Base-by-base conservation (phyloP, 2,797 vertebrate genomes). In the Discoglossus pictus region DNA sequence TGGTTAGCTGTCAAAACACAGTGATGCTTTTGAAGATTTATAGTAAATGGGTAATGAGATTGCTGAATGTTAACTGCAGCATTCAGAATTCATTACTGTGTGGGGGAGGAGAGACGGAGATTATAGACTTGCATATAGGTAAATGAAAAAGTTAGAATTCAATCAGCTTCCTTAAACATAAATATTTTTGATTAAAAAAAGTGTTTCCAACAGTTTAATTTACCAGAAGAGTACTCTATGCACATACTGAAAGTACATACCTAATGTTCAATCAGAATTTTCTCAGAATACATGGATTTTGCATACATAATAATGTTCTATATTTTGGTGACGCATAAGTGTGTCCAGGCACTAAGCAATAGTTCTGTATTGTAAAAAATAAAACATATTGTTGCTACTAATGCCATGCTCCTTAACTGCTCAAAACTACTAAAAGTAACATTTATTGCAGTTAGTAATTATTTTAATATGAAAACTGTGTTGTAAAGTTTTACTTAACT, bases 21-120 rank as follows among this genome's bases (percentile, higher is more conserved):
- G 65, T 75, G 75, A 78, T 78, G 78, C 72, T 78, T 79, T 80
- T 85, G 78, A 84, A 83, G 79, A 85, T 87, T 84, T 84, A 76
- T 76, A 47, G 75, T 75, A 72, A 79, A 80, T 81, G 62, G 68
- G 58, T 82, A 87, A 81, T 79, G 74, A 87, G 82, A 77, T 80
- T 76, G 77, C 79, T 82, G 80, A 75, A 79, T 82, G 67, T 79
- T 83, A 86, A 78, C 76, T 71, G 61, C 73, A 58, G 51, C 74
- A 60, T 82, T 86, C 68, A 77, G 78, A 80, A 85, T 83, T 79
- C 78, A 73, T 78, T 83, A 16, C 64, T 17, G 44, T 4, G 24
- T 56, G 61, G 68, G 53, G 74, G 61, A 55, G 55, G 69, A 60
- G 73, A 75, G 70, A 73, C 46, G 55, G 74, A 61, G 48, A 67